Evolutionary conservation across 2,113 vertebrate genomes (phyloP).

Genomic region (Campylomormyrus numenius): DNA sequence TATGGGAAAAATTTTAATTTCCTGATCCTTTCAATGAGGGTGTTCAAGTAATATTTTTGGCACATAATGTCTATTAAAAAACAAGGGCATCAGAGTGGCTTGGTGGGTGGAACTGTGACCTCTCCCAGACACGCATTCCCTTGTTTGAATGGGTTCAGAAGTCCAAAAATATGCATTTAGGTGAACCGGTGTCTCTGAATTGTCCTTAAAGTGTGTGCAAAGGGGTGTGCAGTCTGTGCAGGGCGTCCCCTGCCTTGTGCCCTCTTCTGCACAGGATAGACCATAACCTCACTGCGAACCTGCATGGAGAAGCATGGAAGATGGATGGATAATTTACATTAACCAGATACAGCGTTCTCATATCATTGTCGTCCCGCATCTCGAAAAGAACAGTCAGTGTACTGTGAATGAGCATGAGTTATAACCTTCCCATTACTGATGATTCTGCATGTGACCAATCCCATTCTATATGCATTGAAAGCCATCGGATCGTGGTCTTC

Average conservation of each 20-base stretch:
- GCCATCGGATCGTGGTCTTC: neutral
- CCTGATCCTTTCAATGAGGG: conserved; percentile 5
- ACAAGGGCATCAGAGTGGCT: neutral
- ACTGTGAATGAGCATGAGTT: neutral
- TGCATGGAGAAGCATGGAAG: neutral
- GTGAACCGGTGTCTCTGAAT: neutral
- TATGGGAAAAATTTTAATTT: conserved; percentile 5
- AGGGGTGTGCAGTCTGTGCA: neutral
- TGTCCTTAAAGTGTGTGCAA: neutral
- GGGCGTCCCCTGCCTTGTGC: neutral
- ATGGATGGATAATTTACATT: neutral
- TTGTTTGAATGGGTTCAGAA: neutral
- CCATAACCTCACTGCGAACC: too few species aligned
- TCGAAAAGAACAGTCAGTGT: neutral
- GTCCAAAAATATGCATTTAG: neutral
- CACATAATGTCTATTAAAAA: neutral
- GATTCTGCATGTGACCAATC: neutral
- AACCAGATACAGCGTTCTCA: neutral
- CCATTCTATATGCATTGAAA: neutral
- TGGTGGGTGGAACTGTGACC: neutral
- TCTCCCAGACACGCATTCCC: neutral
- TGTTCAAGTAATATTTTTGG: neutral
- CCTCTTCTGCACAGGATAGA: neutral
- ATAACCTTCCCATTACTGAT: neutral
- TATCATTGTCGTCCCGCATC: neutral